Evolutionary conservation across 2,888 invertebrate species (phyloP), one percentile per base, ranked within the genome.

Genomic region (Dolichopus griseipennis): DNA sequence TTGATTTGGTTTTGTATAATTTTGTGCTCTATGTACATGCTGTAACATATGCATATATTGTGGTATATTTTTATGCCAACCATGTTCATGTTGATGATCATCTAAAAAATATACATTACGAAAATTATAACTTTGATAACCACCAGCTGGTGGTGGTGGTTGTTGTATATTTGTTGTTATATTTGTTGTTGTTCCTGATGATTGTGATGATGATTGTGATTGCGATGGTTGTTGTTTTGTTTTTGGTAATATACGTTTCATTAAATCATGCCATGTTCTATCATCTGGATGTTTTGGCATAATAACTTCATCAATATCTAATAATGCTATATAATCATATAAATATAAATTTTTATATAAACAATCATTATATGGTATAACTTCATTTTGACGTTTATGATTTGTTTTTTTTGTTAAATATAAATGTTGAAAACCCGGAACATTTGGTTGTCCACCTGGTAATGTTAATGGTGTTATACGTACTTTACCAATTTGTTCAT

Each of bases 291-390:
- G 88, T 73, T 88, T 86, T 10, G 96, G 96, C 88, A 97, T 93
- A 74, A 97, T 95, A 68, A 95, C 91, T 82, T 97, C 97, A 82
- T 97, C 97, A 72, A 94, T 91, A 79, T 97, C 97, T 67, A 96
- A 84, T 70, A 97, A 83, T 20, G 93, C 93, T 68, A 95, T 89
- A 82, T 92, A 94, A 72, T 92, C 88, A 81, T 95, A 96, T 72
- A 90, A 86, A 79, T 95, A 92, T 84, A 96, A 87, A 78, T 96
- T 92, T 78, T 93, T 90, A 83, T 96, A 96, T 68, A 97, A 85
- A 77, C 97, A 97, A 81, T 97, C 97, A 81, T 97, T 97, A 84
- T 97, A 97, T 18, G 96, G 95, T 74, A 97, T 93, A 70, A 97
- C 85, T 82, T 97, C 97, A 83, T 95, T 95, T 80, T 95, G 93